These are phyloP conservation scores for Megalopta genalis DNA, from an alignment of 1,140 invertebrate species.

Conservation along the genomic window DNA sequence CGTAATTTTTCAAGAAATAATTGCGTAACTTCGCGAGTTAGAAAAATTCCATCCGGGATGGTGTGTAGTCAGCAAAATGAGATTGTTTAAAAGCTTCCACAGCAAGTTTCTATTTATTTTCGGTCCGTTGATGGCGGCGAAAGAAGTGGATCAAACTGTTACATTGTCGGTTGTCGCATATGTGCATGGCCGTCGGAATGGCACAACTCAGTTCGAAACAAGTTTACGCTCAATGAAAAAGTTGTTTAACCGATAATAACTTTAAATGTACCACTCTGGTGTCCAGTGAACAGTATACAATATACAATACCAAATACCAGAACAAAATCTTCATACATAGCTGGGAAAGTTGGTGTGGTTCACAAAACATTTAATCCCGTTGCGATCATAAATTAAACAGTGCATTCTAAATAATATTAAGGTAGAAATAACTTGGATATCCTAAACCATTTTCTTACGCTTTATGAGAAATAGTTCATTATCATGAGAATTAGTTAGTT, in stretches of 20 bases:
- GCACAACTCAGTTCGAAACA: slow-evolving; percentile 15
- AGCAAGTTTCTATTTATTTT: slow-evolving; percentile 1
- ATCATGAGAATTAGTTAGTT: too few relatives aligned
- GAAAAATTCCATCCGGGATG: not conserved
- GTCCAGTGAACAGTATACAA: not conserved
- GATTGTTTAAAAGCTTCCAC: not conserved
- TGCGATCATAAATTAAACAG: too few relatives aligned
- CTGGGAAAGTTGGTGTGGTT: not conserved
- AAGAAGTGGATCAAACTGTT: slow-evolving; percentile 33
- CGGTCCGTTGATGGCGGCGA: slow-evolving; percentile 1
- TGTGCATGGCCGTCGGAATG: slow-evolving; percentile 8
- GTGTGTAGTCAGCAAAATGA: not conserved
- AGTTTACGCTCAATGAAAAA: slow-evolving; percentile 36
- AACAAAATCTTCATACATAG: not conserved
- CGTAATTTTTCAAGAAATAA: too few relatives aligned
- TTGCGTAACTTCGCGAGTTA: not conserved
- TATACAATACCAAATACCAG: not conserved
- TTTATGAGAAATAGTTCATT: too few relatives aligned
- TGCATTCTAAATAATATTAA: too few relatives aligned
- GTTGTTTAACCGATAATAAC: slow-evolving; percentile 21
- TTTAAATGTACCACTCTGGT: not conserved
- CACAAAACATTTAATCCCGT: too few relatives aligned
- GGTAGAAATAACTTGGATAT: too few relatives aligned
- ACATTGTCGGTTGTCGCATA: not conserved
- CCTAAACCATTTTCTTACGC: too few relatives aligned